Percentiles rank a stretch among this genome's conserved stretches.
Conservation (phyloP, 2,113 vertebrate genomes). For the Sylvietta virens region DNA sequence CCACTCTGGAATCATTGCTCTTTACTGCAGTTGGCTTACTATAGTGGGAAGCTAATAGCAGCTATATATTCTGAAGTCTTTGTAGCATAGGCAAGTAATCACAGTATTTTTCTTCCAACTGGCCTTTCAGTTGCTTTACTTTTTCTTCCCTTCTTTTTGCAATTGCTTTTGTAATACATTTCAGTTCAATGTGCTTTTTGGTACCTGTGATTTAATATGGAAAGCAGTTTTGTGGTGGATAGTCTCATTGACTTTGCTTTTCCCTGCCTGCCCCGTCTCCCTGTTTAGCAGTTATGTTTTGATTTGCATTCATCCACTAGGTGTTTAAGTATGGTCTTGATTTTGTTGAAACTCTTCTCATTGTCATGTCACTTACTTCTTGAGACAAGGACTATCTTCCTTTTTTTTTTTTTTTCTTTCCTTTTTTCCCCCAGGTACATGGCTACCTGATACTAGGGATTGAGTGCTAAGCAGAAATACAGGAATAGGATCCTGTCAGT, state of each 20-base stretch:
- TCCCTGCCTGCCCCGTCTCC: background rate
- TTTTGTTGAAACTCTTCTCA: background rate
- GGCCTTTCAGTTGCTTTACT: background rate
- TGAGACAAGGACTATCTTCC: background rate
- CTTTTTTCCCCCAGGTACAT: background rate
- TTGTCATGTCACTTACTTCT: background rate
- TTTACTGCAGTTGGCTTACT: background rate
- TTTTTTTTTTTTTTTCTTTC: background rate
- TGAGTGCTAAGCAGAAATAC: background rate
- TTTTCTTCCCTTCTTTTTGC: background rate
- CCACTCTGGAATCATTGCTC: background rate
- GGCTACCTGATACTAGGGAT: background rate
- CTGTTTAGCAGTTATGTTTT: background rate
- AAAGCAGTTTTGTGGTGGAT: background rate
- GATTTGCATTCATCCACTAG: background rate
- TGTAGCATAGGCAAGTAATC: background rate
- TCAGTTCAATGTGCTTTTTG: background rate
- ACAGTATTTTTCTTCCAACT: background rate
- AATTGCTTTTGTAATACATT: background rate
- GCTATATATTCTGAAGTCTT: background rate
- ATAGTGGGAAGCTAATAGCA: background rate
- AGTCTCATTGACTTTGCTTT: background rate
- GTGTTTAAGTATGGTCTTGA: background rate
- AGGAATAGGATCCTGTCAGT: fast-evolving
- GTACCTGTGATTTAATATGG: background rate